Base-by-base conservation (phyloP, 1,140 invertebrate species). In the Neodiprion lecontei region DNA sequence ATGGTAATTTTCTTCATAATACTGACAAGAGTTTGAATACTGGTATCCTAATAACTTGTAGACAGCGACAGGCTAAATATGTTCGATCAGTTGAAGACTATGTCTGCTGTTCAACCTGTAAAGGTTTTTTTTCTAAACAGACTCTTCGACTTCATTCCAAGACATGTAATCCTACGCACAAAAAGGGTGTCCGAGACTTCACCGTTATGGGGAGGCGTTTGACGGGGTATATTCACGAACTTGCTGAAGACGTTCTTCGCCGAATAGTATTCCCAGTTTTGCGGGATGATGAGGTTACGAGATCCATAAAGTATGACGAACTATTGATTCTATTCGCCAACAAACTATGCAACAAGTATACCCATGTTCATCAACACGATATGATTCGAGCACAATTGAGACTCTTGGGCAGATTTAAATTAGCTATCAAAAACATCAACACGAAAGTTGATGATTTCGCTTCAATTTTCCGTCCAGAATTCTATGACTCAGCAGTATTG, bases 301-400 rank as follows among this genome's bases (percentile, higher is more conserved):
- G 74, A 47, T 21, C 66, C 1, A 76, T 80, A 7, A 75, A 74
- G 40, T 80, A 80, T 69, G 77, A 80, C 53, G 77, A 79, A 73
- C 48, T 80, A 10, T 11, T 79, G 5, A 77, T 79, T 14, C 2
- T 74, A 12, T 74, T 47, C 21, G 75, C 61, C 11, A 78, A 78
- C 70, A 74, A 75, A 69, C 67, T 72, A 61, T 78, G 77, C 28
- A 61, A 73, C 23, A 75, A 76, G 49, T 76, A 78, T 48, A 65
- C 40, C 3, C 10, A 48, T 74, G 74, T 12, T 7, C 73, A 79
- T 61, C 78, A 79, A 66, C 72, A 76, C 53, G 74, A 75, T 11
- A 72, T 75, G 28, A 72, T 77, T 66, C 47, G 76, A 23, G 14
- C 68, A 48, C 23, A 77, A 49, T 21, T 79, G 14, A 69, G 78